phyloP scores from a whole-genome alignment of 2,888 invertebrate species.

The Agonopterix subpropinquella region DNA sequence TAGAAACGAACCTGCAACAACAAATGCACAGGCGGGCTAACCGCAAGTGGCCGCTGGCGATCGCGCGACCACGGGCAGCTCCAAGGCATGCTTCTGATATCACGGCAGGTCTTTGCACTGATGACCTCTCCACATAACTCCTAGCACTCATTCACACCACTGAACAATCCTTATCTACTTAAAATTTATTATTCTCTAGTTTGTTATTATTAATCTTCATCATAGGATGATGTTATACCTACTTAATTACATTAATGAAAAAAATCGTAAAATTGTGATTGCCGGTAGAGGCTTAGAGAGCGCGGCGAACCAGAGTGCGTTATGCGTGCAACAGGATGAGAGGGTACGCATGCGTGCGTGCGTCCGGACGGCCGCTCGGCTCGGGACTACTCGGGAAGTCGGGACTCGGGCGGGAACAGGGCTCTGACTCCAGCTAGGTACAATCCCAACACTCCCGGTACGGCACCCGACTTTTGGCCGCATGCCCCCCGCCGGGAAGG shows the following conservation, averaged over 20 bases:
- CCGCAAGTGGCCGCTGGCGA: slow-evolving; percentile 45
- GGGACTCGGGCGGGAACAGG: slow-evolving; percentile 1
- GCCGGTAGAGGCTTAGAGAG: background rate
- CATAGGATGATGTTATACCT: no score
- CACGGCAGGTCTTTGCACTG: slow-evolving; percentile 30
- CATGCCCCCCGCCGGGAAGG: background rate
- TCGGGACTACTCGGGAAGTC: slow-evolving; percentile 42
- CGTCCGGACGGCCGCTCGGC: slow-evolving; percentile 42
- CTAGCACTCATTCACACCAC: slow-evolving; percentile 15
- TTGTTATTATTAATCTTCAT: no score
- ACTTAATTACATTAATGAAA: no score
- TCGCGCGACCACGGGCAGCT: slow-evolving; percentile 65
- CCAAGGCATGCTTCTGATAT: slow-evolving; percentile 53
- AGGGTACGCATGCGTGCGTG: slow-evolving; percentile 50
- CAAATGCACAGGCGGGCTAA: slow-evolving; percentile 49
- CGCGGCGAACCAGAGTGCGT: slow-evolving; percentile 11
- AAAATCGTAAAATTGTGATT: no score
- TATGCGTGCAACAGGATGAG: slow-evolving; percentile 45
- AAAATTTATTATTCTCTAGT: no score
- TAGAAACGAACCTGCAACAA: slow-evolving; percentile 50
- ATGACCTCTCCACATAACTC: slow-evolving; percentile 31
- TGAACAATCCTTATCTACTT: slow-evolving; percentile 1
- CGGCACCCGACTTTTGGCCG: slow-evolving; percentile 31
- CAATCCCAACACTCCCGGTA: slow-evolving; percentile 34
- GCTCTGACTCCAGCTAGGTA: background rate